Evolutionary conservation across 1,140 invertebrate species (phyloP).

Genomic region (Tetragnatha versicolor): DNA sequence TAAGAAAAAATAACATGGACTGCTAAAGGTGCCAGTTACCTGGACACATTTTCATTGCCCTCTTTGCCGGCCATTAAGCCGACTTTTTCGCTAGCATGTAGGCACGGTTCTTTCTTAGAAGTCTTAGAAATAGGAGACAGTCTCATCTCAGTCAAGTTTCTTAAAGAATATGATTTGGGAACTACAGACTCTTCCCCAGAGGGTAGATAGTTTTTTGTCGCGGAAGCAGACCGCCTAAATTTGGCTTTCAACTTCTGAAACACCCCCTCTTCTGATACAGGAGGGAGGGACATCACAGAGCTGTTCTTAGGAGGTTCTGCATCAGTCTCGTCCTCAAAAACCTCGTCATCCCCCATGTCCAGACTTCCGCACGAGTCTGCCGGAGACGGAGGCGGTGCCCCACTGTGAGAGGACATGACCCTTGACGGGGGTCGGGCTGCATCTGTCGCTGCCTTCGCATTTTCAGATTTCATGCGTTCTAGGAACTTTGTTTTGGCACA

Average conservation of each 20-base stretch:
- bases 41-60: constrained; percentile 34
- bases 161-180: no score
- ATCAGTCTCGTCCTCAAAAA: background rate
- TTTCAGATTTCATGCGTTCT: constrained; percentile 8
- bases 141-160: background rate
- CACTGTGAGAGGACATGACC: constrained; percentile 2
- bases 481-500: constrained; percentile 40
- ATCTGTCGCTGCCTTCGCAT: background rate
- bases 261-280: background rate
- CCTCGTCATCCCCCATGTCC: constrained; percentile 10
- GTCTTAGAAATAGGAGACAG: background rate
- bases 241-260: constrained; percentile 11
- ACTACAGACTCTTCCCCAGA: no score
- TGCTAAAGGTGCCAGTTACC: constrained; percentile 7
- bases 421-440: background rate
- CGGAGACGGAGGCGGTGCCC: constrained; percentile 34
- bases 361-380: constrained; percentile 5
- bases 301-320: background rate
- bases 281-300: background rate
- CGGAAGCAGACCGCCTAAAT: background rate
- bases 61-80: background rate
- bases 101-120: background rate
- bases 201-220: background rate
- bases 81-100: background rate
- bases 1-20: no score